Percentiles rank a stretch among this genome's conserved stretches.
Conservation (phyloP, 2,888 invertebrate species). For the Latrodectus elegans region DNA sequence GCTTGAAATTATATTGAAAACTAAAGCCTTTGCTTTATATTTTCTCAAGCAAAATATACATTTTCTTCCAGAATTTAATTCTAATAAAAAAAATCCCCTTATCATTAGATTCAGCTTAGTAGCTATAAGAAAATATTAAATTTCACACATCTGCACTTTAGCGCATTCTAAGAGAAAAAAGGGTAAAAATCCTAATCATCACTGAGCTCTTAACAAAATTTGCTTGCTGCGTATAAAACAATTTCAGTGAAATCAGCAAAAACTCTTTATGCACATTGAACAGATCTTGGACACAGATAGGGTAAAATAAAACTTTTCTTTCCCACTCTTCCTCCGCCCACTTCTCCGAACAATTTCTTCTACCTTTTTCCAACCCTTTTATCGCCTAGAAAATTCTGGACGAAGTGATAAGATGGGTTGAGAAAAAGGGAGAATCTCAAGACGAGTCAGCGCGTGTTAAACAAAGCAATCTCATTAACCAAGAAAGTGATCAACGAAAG, state of each 20-base stretch:
- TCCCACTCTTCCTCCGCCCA: not conserved
- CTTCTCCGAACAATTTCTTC: constrained; percentile 27
- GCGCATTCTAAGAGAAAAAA: not conserved
- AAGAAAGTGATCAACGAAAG: constrained; percentile 47
- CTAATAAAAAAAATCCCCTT: too few species aligned
- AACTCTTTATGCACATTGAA: constrained; percentile 25
- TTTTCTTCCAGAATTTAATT: too few species aligned
- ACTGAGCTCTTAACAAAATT: constrained; percentile 26
- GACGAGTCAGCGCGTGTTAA: constrained; percentile 57
- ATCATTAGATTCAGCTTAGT: too few species aligned
- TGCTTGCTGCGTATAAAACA: constrained; percentile 48
- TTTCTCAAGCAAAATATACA: too few species aligned
- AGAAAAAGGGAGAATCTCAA: constrained; percentile 17
- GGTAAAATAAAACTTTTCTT: constrained; percentile 20
- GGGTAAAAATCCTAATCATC: not conserved
- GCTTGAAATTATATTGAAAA: too few species aligned
- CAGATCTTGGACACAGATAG: constrained; percentile 26
- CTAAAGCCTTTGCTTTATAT: too few species aligned
- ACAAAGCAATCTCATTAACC: constrained; percentile 65
- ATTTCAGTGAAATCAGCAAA: constrained; percentile 49
- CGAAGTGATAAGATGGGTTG: constrained; percentile 14
- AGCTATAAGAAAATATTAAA: not conserved
- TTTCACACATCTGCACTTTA: not conserved
- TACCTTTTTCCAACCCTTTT: constrained; percentile 40
- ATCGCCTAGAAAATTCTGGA: constrained; percentile 12